Evolutionary conservation across 2,888 invertebrate species (phyloP).

Genomic region (Drosophila tanythrix): DNA sequence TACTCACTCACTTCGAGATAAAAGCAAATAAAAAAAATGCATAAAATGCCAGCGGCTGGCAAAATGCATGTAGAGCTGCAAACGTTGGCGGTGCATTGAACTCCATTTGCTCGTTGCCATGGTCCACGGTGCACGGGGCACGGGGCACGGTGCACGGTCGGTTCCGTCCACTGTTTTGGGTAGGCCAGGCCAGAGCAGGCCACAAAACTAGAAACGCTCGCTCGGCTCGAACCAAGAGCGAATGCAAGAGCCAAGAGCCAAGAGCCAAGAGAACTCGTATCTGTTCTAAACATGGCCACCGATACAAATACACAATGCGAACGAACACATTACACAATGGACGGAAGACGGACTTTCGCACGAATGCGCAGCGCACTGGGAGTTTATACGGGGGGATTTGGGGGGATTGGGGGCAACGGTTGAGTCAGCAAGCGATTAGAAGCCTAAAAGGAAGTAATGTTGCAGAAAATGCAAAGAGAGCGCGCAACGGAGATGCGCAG

Average conservation of each 20-base stretch:
- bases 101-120: slow-evolving; percentile 39
- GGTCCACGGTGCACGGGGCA: slow-evolving; percentile 26
- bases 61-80: slow-evolving; percentile 68
- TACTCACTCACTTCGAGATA: slow-evolving; percentile 64
- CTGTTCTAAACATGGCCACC: slow-evolving; percentile 68
- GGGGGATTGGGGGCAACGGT: slow-evolving; percentile 34
- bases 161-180: slow-evolving; percentile 43
- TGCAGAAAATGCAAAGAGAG: slow-evolving; percentile 74
- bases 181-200: slow-evolving; percentile 26
- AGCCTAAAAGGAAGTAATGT: slow-evolving; percentile 81
- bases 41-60: slow-evolving; percentile 75
- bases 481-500: not conserved
- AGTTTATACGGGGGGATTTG: slow-evolving; percentile 8
- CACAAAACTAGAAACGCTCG: slow-evolving; percentile 57
- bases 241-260: slow-evolving; percentile 13
- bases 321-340: slow-evolving; percentile 53
- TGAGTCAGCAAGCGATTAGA: slow-evolving; percentile 79
- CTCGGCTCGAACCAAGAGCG: slow-evolving; percentile 38
- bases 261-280: slow-evolving; percentile 45
- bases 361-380: slow-evolving; percentile 57
- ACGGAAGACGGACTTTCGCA: slow-evolving; percentile 74
- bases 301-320: slow-evolving; percentile 67
- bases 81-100: slow-evolving; percentile 69
- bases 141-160: not conserved
- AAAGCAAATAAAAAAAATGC: slow-evolving; percentile 78